Conservation (phyloP, 2,113 vertebrate species). For the Apistogramma diplotaenia region DNA sequence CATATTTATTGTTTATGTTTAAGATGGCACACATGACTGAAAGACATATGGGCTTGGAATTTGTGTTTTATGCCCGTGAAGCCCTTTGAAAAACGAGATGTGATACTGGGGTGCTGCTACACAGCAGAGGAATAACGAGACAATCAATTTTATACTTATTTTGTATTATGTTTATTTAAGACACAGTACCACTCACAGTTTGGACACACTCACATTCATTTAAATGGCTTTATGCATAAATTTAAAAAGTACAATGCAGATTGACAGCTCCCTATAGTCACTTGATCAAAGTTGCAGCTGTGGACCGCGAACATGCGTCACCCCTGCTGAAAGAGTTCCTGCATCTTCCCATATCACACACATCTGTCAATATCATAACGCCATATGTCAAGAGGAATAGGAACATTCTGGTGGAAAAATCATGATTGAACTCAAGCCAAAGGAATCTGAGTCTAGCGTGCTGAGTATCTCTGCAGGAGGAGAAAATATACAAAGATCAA, state of each 20-base stretch:
- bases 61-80: neutral
- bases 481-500: neutral
- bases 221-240: neutral
- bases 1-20: neutral
- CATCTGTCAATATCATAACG: conserved; percentile 41
- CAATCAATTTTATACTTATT: neutral
- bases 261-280: neutral
- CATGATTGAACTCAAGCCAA: conserved; percentile 9
- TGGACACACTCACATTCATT: too few relatives aligned
- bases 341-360: conserved; percentile 22
- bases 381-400: conserved; percentile 4
- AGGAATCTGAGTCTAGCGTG: neutral
- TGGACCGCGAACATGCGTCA: conserved; percentile 9
- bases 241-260: neutral
- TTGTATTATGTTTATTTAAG: neutral
- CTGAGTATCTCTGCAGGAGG: neutral
- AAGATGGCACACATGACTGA: neutral
- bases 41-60: neutral
- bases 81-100: neutral
- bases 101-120: neutral
- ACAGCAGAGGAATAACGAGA: neutral
- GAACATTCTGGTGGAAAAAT: neutral
- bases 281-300: conserved; percentile 40
- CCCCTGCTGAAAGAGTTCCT: conserved; percentile 1
- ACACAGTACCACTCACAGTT: neutral